These are phyloP conservation scores for Anas bahamensis DNA, from an alignment of 2,797 vertebrate genomes.

Conservation along the genomic window DNA sequence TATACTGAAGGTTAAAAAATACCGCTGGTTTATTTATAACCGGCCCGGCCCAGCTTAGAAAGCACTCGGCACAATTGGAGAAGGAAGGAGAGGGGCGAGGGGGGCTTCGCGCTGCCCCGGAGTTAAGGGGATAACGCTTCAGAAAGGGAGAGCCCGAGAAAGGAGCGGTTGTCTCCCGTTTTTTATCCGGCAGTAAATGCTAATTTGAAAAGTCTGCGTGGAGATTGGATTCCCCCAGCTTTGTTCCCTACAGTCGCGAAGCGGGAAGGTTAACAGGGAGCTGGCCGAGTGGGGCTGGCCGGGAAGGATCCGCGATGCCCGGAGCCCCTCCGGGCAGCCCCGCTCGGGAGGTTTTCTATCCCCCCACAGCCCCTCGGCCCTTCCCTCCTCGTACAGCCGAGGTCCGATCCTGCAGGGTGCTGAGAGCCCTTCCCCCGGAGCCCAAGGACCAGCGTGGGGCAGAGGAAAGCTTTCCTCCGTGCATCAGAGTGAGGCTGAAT, in stretches of 20 bases:
- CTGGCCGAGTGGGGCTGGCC: background rate
- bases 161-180: background rate
- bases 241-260: background rate
- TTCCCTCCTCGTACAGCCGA: background rate
- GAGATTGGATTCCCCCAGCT: background rate
- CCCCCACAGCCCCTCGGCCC: fast-evolving
- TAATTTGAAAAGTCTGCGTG: slow-evolving; percentile 6
- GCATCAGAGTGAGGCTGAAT: fast-evolving
- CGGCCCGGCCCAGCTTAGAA: background rate
- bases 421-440: background rate
- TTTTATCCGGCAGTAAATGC: slow-evolving; percentile 31
- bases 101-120: background rate
- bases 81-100: background rate
- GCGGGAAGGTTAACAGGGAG: background rate
- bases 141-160: background rate
- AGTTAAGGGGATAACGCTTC: background rate
- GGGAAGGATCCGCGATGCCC: background rate
- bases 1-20: slow-evolving; percentile 51
- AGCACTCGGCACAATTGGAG: background rate
- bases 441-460: background rate
- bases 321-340: background rate
- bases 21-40: slow-evolving; percentile 53
- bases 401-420: background rate
- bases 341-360: fast-evolving
- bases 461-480: background rate